A percentile compares a stretch with the other conserved stretches of the same genome.
Evolutionary conservation across 2,797 vertebrate species (phyloP).

Genomic region (Anguilla obscura): DNA sequence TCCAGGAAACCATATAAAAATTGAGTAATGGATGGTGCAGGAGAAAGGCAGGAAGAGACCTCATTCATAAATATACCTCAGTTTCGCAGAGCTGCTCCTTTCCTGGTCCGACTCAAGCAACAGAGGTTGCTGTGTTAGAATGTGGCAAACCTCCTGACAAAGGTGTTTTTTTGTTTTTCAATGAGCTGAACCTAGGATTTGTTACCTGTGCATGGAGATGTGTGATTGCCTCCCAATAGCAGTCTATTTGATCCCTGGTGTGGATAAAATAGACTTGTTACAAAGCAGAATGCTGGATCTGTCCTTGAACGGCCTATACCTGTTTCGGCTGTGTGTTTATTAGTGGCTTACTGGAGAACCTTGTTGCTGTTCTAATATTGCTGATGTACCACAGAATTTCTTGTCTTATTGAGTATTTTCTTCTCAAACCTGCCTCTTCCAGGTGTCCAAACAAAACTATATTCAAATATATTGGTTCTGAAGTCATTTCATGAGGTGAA

Average conservation of each 20-base stretch:
- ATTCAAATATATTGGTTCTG: background rate
- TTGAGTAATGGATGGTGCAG: background rate
- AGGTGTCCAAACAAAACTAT: background rate
- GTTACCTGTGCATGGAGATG: background rate
- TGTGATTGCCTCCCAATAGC: background rate
- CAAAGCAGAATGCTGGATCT: too few relatives aligned
- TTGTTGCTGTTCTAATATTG: background rate
- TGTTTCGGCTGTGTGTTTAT: background rate
- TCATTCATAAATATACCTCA: background rate
- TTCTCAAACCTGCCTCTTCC: background rate
- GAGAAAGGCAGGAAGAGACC: background rate
- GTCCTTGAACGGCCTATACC: too few relatives aligned
- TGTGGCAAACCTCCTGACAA: background rate
- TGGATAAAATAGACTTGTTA: background rate
- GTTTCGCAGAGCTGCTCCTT: background rate
- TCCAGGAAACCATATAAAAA: too few relatives aligned
- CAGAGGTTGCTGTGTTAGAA: slow-evolving; percentile 5
- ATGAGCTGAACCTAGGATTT: background rate
- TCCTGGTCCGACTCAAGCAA: background rate
- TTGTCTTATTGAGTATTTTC: background rate
- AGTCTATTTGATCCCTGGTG: background rate
- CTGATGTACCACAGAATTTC: too few relatives aligned
- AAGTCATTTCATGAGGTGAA: background rate
- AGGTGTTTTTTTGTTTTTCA: background rate
- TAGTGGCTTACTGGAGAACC: background rate